These are phyloP conservation scores for Ameiurus melas DNA, from an alignment of 2,113 vertebrate species.

Conservation along the genomic window DNA sequence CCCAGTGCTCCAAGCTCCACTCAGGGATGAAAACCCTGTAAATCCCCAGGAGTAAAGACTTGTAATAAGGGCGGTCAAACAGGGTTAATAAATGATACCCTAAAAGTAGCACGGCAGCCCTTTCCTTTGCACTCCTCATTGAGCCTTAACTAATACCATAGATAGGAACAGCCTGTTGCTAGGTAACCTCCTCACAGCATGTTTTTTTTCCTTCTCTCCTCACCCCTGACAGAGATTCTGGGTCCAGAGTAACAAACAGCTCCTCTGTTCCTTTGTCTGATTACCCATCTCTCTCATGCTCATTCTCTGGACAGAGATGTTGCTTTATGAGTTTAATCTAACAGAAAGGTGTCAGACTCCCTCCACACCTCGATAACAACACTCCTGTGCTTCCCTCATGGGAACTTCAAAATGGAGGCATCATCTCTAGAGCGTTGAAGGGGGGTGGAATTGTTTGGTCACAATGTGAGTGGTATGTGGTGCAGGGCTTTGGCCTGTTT, in stretches of 20 bases:
- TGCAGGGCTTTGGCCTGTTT: constrained; percentile 19
- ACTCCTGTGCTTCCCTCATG: background rate
- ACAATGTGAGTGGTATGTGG: background rate
- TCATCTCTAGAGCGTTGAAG: background rate
- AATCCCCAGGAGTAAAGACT: constrained; percentile 48
- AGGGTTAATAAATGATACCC: constrained; percentile 59
- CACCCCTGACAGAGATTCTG: constrained; percentile 61
- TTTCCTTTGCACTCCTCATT: constrained; percentile 40
- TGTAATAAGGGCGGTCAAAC: constrained; percentile 57
- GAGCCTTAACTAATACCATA: constrained; percentile 68
- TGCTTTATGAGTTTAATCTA: constrained; percentile 73
- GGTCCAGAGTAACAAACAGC: constrained; percentile 70
- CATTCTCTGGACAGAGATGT: constrained; percentile 53
- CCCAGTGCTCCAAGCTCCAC: background rate
- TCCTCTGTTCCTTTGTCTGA: constrained; percentile 60
- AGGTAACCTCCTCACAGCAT: constrained; percentile 71
- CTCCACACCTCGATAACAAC: constrained; percentile 9
- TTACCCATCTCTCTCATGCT: constrained; percentile 50
- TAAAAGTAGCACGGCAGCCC: constrained; percentile 44
- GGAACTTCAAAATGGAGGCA: constrained; percentile 38
- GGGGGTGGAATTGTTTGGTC: constrained; percentile 8
- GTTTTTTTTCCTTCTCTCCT: constrained; percentile 27
- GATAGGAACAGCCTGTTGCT: constrained; percentile 75
- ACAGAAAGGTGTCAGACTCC: constrained; percentile 35
- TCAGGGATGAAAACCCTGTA: constrained; percentile 50